Base-by-base conservation (phyloP, 1,140 invertebrate species). In the Dreissena rostriformis region DNA sequence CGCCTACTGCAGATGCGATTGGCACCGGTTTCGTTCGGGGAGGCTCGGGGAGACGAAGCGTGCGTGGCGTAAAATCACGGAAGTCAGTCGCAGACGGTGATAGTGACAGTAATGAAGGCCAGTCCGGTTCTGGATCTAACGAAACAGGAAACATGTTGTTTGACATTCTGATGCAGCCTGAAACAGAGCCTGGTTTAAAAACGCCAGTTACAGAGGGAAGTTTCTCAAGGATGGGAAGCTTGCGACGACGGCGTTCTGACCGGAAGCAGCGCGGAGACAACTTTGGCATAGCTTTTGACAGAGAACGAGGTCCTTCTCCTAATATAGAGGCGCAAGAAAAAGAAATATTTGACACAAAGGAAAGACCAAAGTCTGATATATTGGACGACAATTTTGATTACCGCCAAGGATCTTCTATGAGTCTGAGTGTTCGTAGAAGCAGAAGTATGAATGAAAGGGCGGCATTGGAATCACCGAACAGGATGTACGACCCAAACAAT, bases 251-350 rank as follows among this genome's bases (percentile, higher is more conserved):
- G 67, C 70, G 86, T 84, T 76, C 86, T 86, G 78, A 87, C 70
- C 28, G 88, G 85, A 67, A 85, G 77, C 57, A 70, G 49, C n/a
- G n/a, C 28, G 39, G 75, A 22, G 19, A 51, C 86, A 61, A 61
- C 22, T 24, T 61, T 24, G 15, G 88, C 86, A 14, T 73, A 87
- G 6, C 76, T 75, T 29, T 74, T 49, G 88, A 86, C 11, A 77
- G 91, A 22, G 91, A 92, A 86, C 80, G 91, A n/a, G 90, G 89
- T 4, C 73, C 90, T 5, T 92, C 91, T 11, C 91, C 91, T 39
- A 83, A 82, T 61, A 51, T 88, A 15, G 84, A 88, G 61, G 84
- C 81, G 24, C 65, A 71, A 66, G 65, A 76, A 39, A 81, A 65
- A 72, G 63, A 85, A 84, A 75, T 71, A 24, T 39, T 67, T 72